Evolutionary conservation across 2,113 vertebrate genomes (phyloP).

Genomic region (Alectura lathami): DNA sequence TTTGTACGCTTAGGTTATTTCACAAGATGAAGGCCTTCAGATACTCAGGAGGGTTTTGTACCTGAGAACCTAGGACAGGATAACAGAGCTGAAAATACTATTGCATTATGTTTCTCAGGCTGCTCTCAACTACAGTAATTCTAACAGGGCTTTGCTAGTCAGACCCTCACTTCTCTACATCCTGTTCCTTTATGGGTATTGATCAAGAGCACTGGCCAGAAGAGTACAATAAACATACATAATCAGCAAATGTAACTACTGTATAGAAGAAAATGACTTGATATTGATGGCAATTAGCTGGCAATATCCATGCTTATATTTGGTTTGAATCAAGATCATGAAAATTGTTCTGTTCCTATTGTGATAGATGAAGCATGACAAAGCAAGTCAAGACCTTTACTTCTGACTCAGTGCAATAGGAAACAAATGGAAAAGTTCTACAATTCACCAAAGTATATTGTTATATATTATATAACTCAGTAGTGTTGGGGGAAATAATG

Average conservation of each 20-base stretch:
- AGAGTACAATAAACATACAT: conserved; percentile 15
- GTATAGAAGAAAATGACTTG: conserved; percentile 19
- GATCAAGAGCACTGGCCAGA: conserved; percentile 12
- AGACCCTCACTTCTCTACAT: not conserved
- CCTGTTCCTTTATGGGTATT: conserved; percentile 34
- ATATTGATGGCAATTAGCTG: conserved; percentile 39
- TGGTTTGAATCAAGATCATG: conserved; percentile 6
- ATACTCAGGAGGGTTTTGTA: not conserved
- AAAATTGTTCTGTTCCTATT: not conserved
- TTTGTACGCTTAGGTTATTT: not conserved
- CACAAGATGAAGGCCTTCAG: not conserved
- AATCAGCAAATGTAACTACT: conserved; percentile 41
- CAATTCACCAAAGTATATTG: not conserved
- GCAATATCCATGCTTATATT: conserved; percentile 23
- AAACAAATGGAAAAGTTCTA: not conserved
- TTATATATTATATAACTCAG: not conserved
- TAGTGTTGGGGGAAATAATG: not conserved
- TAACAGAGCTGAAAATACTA: not conserved
- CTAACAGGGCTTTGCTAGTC: not conserved
- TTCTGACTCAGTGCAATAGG: rapidly evolving
- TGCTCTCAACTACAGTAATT: not conserved
- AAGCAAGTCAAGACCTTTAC: not conserved
- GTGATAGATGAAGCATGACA: conserved; percentile 11
- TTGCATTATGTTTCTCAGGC: not conserved
- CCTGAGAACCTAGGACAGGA: not conserved